These are phyloP conservation scores for Raja brachyura DNA, from an alignment of 2,113 vertebrate species.

Conservation along the genomic window DNA sequence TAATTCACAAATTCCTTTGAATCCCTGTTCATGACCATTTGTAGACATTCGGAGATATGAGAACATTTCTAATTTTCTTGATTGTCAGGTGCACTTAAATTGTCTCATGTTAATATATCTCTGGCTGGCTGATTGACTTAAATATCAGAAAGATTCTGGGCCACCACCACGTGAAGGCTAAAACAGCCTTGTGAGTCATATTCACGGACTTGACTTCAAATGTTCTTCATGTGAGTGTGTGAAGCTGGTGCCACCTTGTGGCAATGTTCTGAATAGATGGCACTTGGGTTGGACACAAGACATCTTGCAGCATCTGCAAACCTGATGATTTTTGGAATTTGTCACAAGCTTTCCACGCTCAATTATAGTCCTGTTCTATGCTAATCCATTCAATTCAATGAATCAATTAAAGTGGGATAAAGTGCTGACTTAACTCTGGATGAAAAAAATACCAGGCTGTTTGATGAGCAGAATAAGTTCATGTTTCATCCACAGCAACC, in stretches of 20 bases:
- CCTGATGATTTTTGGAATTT: background rate
- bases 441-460: background rate
- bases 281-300: background rate
- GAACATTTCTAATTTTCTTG: background rate
- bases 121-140: background rate
- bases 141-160: background rate
- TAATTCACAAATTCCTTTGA: background rate
- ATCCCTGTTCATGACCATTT: background rate
- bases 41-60: background rate
- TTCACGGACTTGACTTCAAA: too few species aligned
- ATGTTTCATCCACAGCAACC: background rate
- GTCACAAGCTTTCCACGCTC: too few species aligned
- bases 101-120: background rate
- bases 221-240: too few species aligned
- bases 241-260: too few species aligned
- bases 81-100: too few species aligned
- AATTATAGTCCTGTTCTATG: background rate
- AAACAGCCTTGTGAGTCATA: background rate
- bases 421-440: background rate
- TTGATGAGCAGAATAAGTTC: background rate
- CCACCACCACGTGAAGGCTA: background rate
- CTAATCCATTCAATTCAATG: background rate
- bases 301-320: background rate
- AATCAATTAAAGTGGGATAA: background rate
- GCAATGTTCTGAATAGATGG: background rate